Conservation (phyloP, 2,113 vertebrate species). For the Bujurquina vittata region DNA sequence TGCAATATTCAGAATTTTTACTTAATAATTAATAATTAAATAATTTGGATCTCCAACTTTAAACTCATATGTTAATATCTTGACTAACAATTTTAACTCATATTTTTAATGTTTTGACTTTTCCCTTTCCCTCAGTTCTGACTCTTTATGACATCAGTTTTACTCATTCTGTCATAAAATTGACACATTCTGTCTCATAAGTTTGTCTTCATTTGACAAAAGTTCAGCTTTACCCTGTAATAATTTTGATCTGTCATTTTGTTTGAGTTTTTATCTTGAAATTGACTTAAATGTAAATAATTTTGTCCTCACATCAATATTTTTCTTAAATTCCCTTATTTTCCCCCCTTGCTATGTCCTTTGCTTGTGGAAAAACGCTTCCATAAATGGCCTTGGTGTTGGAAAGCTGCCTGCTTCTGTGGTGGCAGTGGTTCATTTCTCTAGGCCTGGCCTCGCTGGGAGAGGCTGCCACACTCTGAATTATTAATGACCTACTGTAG, state of each 20-base stretch:
- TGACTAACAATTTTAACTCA: no score
- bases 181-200: background rate
- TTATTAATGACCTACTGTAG: slow-evolving; percentile 65
- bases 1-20: background rate
- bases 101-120: no score
- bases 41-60: background rate
- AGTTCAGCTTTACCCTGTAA: background rate
- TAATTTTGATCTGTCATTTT: background rate
- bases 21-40: no score
- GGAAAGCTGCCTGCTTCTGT: background rate
- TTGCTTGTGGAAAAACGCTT: no score
- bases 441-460: background rate
- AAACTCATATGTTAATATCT: no score
- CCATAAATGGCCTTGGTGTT: background rate
- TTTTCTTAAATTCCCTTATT: background rate
- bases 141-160: background rate
- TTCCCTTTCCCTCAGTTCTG: no score
- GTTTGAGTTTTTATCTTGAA: background rate
- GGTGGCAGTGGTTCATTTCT: background rate
- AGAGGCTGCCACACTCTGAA: slow-evolving; percentile 51
- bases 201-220: background rate
- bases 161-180: background rate
- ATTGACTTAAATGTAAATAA: background rate
- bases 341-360: background rate
- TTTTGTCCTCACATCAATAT: background rate